Evolutionary conservation across 2,888 invertebrate genomes (phyloP).

Genomic region (Ochlodes sylvanus): DNA sequence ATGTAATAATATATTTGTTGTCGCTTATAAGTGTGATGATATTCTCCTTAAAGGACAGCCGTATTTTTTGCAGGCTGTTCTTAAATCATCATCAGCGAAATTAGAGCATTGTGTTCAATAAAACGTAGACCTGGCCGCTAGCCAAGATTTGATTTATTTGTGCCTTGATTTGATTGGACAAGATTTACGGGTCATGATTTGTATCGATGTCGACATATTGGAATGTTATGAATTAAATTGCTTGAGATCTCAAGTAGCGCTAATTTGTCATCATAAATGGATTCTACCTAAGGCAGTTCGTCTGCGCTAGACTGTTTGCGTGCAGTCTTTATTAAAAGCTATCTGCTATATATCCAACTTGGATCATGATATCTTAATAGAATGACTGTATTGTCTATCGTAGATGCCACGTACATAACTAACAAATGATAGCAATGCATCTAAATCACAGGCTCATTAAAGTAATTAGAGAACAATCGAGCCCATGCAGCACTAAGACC

Average conservation of each 20-base stretch:
- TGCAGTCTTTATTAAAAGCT: neutral
- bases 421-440: constrained; percentile 29
- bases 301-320: neutral
- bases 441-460: constrained; percentile 37
- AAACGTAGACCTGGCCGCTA: constrained; percentile 34
- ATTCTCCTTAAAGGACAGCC: constrained; percentile 1
- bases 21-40: too few species aligned
- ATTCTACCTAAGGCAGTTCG: constrained; percentile 13
- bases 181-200: constrained; percentile 31
- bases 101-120: constrained; percentile 37
- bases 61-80: constrained; percentile 17
- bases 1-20: too few species aligned
- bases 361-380: neutral
- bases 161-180: constrained; percentile 32
- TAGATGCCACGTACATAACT: constrained; percentile 11
- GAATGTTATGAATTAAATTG: constrained; percentile 27
- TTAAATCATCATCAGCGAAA: constrained; percentile 33
- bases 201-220: constrained; percentile 29
- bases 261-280: constrained; percentile 26
- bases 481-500: constrained; percentile 4
- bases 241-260: constrained; percentile 13
- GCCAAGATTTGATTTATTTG: constrained; percentile 35
- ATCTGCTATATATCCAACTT: neutral
- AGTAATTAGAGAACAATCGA: constrained; percentile 31
- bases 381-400: neutral